Evolutionary conservation across 2,113 vertebrate genomes (phyloP).

Genomic region (Pygoscelis antarcticus): DNA sequence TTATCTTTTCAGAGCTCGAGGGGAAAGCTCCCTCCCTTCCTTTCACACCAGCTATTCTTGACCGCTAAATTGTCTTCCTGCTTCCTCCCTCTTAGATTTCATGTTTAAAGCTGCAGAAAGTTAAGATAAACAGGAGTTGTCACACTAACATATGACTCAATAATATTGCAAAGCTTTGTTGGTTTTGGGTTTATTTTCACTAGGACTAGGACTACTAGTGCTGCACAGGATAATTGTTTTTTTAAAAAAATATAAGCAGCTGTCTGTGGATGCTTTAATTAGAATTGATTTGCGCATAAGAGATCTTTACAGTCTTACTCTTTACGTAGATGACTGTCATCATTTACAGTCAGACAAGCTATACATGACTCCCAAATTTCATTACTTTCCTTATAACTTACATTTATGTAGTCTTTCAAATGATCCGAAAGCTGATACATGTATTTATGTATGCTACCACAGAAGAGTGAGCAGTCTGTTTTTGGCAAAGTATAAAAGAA

Average conservation of each 20-base stretch:
- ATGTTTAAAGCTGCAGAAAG: slow-evolving; percentile 42
- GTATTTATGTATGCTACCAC: not conserved
- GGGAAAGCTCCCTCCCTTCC: slow-evolving; percentile 56
- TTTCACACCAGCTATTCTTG: slow-evolving; percentile 67
- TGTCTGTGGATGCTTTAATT: slow-evolving; percentile 5
- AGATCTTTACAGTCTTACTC: not conserved
- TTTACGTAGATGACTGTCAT: slow-evolving; percentile 1
- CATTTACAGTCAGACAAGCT: slow-evolving; percentile 15
- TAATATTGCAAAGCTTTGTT: not conserved
- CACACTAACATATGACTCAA: slow-evolving; percentile 39
- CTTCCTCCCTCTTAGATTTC: slow-evolving; percentile 55
- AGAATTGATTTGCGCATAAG: slow-evolving; percentile 5
- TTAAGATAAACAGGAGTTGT: slow-evolving; percentile 58
- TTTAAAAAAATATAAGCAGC: not conserved
- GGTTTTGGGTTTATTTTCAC: not conserved
- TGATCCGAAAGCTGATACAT: not conserved
- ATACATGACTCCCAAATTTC: not conserved
- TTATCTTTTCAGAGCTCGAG: slow-evolving; percentile 37
- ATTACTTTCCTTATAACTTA: not conserved
- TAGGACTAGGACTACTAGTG: not conserved
- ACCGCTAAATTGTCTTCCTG: slow-evolving; percentile 49
- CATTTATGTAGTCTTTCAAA: not conserved
- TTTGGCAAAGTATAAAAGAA: slow-evolving; percentile 16
- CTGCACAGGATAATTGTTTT: not conserved
- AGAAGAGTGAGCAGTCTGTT: not conserved